phyloP scores from a whole-genome alignment of 2,113 vertebrate species.

The Prionailurus viverrinus region DNA sequence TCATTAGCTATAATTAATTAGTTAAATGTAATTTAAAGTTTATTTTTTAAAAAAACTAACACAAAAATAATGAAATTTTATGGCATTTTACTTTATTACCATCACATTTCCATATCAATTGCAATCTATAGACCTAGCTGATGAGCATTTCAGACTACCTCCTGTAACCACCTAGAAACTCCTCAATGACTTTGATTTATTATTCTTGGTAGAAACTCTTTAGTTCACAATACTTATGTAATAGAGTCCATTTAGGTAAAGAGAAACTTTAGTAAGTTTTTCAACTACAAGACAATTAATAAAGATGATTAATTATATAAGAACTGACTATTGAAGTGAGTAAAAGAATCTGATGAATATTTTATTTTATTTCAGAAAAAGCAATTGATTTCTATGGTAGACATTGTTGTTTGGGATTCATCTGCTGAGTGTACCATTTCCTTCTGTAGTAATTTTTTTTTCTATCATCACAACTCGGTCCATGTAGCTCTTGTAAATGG shows the following conservation, averaged over 20 bases:
- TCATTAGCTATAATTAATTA: background rate
- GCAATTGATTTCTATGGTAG: background rate
- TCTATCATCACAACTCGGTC: background rate
- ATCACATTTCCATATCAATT: background rate
- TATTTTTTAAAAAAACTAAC: background rate
- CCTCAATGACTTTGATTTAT: background rate
- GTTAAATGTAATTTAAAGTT: background rate
- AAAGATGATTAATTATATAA: background rate
- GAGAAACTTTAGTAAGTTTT: background rate
- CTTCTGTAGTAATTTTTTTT: background rate
- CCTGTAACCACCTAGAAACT: background rate
- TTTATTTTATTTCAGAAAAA: background rate
- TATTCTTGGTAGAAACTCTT: background rate
- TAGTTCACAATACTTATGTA: background rate
- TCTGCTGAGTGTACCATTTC: background rate
- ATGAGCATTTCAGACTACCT: background rate
- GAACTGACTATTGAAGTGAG: background rate
- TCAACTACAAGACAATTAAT: background rate
- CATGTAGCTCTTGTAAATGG: background rate
- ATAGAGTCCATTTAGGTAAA: background rate
- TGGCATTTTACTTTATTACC: background rate
- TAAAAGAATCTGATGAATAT: background rate
- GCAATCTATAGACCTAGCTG: background rate
- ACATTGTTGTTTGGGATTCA: background rate
- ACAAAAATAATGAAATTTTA: background rate